A percentile compares a stretch with the other conserved stretches of the same genome.
phyloP scores from a whole-genome alignment of 2,888 invertebrate genomes.

The Pimpla rufipes region DNA sequence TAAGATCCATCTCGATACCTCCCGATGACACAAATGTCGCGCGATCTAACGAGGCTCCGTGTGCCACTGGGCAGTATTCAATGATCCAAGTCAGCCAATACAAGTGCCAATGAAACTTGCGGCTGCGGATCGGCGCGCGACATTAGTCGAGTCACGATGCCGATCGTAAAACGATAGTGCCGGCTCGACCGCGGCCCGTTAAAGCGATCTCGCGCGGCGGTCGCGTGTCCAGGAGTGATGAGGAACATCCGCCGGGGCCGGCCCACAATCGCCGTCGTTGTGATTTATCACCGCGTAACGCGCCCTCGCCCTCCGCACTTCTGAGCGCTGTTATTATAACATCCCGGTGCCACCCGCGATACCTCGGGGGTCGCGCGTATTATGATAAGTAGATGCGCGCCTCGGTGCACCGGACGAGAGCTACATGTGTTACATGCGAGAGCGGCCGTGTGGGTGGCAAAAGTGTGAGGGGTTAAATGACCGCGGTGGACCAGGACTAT shows the following conservation, averaged over 20 bases:
- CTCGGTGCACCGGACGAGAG: background rate
- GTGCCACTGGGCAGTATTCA: background rate
- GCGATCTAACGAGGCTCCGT: background rate
- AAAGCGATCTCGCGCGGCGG: slow-evolving; percentile 71
- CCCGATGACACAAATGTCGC: background rate
- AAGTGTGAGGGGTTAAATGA: too few relatives aligned
- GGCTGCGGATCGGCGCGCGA: slow-evolving; percentile 32
- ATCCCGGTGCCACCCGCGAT: slow-evolving; percentile 34
- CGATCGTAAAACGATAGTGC: slow-evolving; percentile 70
- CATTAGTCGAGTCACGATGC: slow-evolving; percentile 48
- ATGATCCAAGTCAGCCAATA: background rate
- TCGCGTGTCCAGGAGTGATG: slow-evolving; percentile 72
- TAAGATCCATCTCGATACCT: background rate
- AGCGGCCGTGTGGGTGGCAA: background rate
- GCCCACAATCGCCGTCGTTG: slow-evolving; percentile 59
- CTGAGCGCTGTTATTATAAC: slow-evolving; percentile 53
- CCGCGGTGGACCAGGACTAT: too few relatives aligned
- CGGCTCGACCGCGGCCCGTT: slow-evolving; percentile 74
- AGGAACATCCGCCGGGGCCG: slow-evolving; percentile 70
- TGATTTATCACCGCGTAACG: slow-evolving; percentile 64
- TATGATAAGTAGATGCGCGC: slow-evolving; percentile 26
- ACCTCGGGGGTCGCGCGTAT: slow-evolving; percentile 23
- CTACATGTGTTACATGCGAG: background rate
- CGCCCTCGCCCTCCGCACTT: slow-evolving; percentile 28
- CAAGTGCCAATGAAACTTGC: slow-evolving; percentile 18